These are phyloP conservation scores for Tachycineta bicolor DNA, from an alignment of 2,113 vertebrate genomes.

Conservation along the genomic window DNA sequence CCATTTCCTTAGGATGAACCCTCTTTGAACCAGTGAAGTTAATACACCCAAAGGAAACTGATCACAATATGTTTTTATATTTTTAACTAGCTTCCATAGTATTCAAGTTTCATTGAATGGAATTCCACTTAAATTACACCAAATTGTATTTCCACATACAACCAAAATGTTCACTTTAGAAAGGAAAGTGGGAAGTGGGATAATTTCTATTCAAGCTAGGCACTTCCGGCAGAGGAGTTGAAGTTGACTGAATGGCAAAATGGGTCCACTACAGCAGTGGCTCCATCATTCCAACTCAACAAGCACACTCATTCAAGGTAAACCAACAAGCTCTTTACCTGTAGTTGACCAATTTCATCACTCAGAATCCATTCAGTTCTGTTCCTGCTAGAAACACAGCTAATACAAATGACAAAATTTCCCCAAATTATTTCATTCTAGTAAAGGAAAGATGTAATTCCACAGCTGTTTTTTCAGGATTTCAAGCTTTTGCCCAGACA, in stretches of 20 bases:
- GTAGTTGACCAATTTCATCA: neutral
- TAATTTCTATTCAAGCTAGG: neutral
- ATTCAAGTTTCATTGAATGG: neutral
- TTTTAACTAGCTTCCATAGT: neutral
- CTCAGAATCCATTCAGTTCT: neutral
- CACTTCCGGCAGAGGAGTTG: neutral
- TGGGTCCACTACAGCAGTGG: neutral
- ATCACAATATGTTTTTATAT: neutral
- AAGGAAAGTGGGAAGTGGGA: neutral
- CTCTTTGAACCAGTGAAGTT: neutral
- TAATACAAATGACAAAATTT: neutral
- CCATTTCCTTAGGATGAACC: neutral
- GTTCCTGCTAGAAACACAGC: neutral
- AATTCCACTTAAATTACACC: neutral
- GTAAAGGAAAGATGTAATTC: neutral
- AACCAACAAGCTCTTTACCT: neutral
- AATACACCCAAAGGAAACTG: neutral
- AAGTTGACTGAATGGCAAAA: neutral
- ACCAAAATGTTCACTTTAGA: neutral
- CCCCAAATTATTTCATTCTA: neutral
- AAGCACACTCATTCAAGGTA: neutral
- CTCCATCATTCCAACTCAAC: neutral
- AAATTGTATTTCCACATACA: slow-evolving; percentile 12
- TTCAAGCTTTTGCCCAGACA: neutral
- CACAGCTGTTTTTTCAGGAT: neutral